These are phyloP conservation scores for Bombus breviceps DNA, from an alignment of 1,140 invertebrate genomes.

Conservation along the genomic window DNA sequence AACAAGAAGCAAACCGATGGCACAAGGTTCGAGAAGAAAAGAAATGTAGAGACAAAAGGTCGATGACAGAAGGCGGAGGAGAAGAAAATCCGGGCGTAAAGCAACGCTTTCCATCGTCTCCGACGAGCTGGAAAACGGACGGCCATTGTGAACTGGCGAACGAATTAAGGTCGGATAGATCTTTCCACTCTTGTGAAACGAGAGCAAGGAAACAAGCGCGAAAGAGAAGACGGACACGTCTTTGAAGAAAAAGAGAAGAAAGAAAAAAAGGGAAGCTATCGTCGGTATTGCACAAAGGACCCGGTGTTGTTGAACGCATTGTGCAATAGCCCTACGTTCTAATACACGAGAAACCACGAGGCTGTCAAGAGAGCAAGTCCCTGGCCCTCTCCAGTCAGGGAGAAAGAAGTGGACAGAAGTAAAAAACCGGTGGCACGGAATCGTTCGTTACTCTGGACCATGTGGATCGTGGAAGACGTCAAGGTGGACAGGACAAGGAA, in stretches of 20 bases:
- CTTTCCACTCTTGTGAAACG: background rate
- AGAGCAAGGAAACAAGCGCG: background rate
- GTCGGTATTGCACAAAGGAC: conserved; percentile 65
- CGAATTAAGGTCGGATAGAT: conserved; percentile 69
- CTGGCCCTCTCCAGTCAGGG: conserved; percentile 47
- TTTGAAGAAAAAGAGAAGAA: background rate
- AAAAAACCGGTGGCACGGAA: conserved; percentile 53
- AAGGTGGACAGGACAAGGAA: conserved; percentile 38
- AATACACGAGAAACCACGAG: conserved; percentile 54
- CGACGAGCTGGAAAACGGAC: conserved; percentile 58
- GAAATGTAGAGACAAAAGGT: conserved; percentile 34
- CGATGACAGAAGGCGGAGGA: conserved; percentile 27
- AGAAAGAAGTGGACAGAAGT: conserved; percentile 5
- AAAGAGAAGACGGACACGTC: background rate
- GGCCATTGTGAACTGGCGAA: conserved; percentile 58
- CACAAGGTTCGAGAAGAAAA: background rate
- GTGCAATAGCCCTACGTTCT: conserved; percentile 54
- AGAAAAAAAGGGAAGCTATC: background rate
- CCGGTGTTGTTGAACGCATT: conserved; percentile 65
- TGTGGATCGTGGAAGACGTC: conserved; percentile 50
- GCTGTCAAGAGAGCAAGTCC: conserved; percentile 66
- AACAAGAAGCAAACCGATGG: background rate
- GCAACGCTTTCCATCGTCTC: conserved; percentile 49
- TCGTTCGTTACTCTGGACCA: conserved; percentile 39
- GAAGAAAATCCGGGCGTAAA: conserved; percentile 51